A percentile compares a stretch with the other conserved stretches of the same genome.
Conservation (phyloP, 2,888 invertebrate genomes). For the Graphium colonna region DNA sequence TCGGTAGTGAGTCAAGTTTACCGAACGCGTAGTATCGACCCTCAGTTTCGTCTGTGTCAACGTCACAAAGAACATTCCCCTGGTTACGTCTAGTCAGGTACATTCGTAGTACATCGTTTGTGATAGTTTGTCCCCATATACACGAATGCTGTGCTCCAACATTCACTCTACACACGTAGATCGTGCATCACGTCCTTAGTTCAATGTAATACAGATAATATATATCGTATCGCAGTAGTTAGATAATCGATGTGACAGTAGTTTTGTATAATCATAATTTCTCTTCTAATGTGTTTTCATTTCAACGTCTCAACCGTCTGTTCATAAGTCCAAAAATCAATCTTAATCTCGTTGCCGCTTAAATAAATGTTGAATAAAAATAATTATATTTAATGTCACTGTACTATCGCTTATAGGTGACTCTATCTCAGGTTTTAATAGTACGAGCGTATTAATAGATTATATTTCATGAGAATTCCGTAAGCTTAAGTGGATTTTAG, state of each 20-base stretch:
- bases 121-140: constrained; percentile 55
- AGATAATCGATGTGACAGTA: constrained; percentile 67
- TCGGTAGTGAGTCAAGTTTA: constrained; percentile 38
- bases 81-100: constrained; percentile 64
- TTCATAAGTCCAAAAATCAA: constrained; percentile 47
- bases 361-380: constrained; percentile 58
- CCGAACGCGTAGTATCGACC: constrained; percentile 26
- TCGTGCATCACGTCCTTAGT: constrained; percentile 25
- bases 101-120: constrained; percentile 53
- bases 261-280: constrained; percentile 53
- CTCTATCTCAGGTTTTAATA: constrained; percentile 46
- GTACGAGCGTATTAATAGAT: constrained; percentile 45
- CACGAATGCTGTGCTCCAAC: constrained; percentile 46
- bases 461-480: constrained; percentile 47
- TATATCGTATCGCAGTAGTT: constrained; percentile 54
- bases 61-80: constrained; percentile 45
- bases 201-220: constrained; percentile 42
- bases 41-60: constrained; percentile 37
- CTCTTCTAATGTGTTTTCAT: constrained; percentile 38
- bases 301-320: constrained; percentile 45
- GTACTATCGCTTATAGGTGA: constrained; percentile 69
- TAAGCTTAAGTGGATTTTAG: constrained; percentile 61
- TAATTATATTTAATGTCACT: constrained; percentile 49
- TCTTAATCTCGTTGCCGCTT: constrained; percentile 62
- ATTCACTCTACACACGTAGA: constrained; percentile 48